Conservation (phyloP, 1,140 invertebrate species). For the Akabosia matsudoensis region DNA sequence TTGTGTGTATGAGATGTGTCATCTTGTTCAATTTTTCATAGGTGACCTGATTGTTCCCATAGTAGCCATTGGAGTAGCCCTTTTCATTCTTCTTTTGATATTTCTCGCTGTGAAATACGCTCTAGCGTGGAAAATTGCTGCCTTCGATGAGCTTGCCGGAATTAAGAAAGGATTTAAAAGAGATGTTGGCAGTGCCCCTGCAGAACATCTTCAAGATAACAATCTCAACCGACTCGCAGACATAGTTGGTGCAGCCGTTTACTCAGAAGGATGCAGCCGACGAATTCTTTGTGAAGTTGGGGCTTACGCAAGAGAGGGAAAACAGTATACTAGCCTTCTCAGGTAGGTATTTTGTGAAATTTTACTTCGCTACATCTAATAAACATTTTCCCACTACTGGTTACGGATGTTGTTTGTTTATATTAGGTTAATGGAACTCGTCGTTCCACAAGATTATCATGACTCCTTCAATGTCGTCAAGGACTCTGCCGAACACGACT, state of each 20-base stretch:
- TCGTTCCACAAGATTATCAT: constrained; percentile 6
- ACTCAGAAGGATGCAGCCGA: background rate
- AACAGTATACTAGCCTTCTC: background rate
- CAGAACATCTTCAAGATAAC: background rate
- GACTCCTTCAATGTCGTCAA: background rate
- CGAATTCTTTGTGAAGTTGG: constrained; percentile 10
- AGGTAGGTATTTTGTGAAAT: background rate
- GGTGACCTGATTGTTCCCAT: constrained; percentile 43
- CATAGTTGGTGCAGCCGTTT: background rate
- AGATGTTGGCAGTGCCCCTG: background rate
- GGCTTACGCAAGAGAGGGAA: background rate
- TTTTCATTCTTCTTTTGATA: constrained; percentile 40
- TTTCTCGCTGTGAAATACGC: constrained; percentile 43
- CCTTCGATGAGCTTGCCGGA: constrained; percentile 12
- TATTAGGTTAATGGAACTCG: constrained; percentile 1
- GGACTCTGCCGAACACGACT: background rate
- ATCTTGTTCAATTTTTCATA: background rate
- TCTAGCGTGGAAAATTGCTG: constrained; percentile 32
- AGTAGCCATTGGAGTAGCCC: constrained; percentile 38
- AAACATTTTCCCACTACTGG: background rate
- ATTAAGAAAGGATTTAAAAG: background rate
- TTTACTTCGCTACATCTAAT: background rate
- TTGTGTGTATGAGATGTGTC: background rate
- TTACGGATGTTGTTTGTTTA: background rate
- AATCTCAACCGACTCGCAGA: background rate